These are phyloP conservation scores for Spermophilus dauricus DNA, from an alignment of 2,113 vertebrate genomes.

Conservation along the genomic window DNA sequence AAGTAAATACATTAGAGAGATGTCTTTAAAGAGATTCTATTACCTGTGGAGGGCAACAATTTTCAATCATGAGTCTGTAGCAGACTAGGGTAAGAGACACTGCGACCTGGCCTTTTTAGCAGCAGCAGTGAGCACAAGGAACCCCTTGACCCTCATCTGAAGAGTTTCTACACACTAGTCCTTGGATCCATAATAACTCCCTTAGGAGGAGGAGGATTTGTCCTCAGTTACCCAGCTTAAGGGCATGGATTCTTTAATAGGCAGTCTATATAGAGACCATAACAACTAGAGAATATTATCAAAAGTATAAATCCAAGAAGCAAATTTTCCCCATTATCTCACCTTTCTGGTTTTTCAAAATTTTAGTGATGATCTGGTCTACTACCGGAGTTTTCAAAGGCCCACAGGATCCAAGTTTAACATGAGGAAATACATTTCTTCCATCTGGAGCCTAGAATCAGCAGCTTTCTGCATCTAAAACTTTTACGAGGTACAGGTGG, in stretches of 20 bases:
- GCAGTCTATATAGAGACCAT: neutral
- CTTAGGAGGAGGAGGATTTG: neutral
- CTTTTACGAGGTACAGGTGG: neutral
- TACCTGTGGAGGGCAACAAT: constrained; percentile 37
- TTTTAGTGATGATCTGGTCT: neutral
- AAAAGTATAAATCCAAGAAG: neutral
- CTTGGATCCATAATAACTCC: neutral
- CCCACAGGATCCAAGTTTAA: neutral
- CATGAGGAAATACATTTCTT: neutral
- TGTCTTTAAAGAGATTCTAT: constrained; percentile 66
- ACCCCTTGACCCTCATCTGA: neutral
- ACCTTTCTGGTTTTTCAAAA: neutral
- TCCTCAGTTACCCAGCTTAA: neutral
- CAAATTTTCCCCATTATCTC: neutral
- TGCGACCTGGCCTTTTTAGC: neutral
- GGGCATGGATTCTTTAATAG: neutral
- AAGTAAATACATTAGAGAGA: constrained; percentile 79
- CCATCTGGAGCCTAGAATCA: neutral
- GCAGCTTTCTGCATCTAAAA: neutral
- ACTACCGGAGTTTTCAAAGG: neutral
- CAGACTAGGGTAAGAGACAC: neutral
- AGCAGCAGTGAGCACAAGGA: neutral
- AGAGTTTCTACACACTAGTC: neutral
- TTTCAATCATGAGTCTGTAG: neutral
- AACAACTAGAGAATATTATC: neutral